phyloP scores from a whole-genome alignment of 1,140 invertebrate species.

The Nixonia krombeini region DNA sequence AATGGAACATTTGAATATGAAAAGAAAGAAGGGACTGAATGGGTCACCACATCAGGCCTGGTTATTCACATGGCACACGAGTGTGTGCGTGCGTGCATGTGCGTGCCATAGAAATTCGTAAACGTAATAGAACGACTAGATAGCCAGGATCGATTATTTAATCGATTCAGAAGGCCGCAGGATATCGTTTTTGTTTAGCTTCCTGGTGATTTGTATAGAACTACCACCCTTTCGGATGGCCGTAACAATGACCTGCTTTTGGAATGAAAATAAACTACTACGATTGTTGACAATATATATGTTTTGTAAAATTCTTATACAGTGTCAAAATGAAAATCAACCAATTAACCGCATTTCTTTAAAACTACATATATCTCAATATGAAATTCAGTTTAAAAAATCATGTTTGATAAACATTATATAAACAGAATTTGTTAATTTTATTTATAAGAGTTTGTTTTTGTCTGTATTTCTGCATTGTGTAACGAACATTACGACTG shows the following conservation, averaged over 20 bases:
- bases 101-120: constrained; percentile 18
- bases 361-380: too few relatives aligned
- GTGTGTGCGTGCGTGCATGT: constrained; percentile 23
- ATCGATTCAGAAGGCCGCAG: constrained; percentile 64
- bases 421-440: too few relatives aligned
- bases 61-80: constrained; percentile 21
- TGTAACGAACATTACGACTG: neutral
- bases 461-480: neutral
- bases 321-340: too few relatives aligned
- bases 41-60: constrained; percentile 43
- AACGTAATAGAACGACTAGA: constrained; percentile 52
- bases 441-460: too few relatives aligned
- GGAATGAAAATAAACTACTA: neutral
- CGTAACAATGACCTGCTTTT: too few relatives aligned
- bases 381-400: too few relatives aligned
- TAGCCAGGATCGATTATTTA: constrained; percentile 70
- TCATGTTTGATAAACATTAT: too few relatives aligned
- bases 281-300: neutral
- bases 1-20: constrained; percentile 72
- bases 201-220: constrained; percentile 60
- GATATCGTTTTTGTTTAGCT: constrained; percentile 68
- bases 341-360: too few relatives aligned
- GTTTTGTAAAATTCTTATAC: constrained; percentile 1
- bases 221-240: too few relatives aligned
- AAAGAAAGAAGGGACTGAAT: constrained; percentile 68